Conservation (phyloP, 2,113 vertebrate species). For the Perca flavescens region DNA sequence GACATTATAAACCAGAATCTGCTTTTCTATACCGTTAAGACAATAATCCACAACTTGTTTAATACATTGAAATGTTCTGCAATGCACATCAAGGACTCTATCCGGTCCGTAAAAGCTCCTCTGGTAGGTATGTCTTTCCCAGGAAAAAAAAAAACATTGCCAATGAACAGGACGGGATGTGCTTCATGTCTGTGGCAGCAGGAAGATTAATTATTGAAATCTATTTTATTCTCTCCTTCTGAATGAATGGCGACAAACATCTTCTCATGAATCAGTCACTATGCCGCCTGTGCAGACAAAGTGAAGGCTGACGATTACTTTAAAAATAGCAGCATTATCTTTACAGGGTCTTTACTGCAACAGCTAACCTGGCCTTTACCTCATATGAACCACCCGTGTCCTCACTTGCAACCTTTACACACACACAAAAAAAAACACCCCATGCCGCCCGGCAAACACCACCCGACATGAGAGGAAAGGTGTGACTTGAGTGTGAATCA, state of each 20-base stretch:
- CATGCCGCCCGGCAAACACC: background rate
- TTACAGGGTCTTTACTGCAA: background rate
- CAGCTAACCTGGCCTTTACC: too few relatives aligned
- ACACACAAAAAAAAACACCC: background rate
- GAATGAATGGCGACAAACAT: background rate
- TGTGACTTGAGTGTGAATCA: background rate
- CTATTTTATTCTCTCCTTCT: background rate
- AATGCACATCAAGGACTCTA: background rate
- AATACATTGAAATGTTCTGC: background rate
- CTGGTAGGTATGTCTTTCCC: background rate
- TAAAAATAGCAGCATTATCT: background rate
- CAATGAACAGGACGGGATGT: background rate
- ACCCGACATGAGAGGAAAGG: background rate
- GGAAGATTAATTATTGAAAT: slow-evolving; percentile 24
- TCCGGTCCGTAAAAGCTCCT: background rate
- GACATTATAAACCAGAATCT: slow-evolving; percentile 17
- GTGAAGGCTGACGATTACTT: background rate
- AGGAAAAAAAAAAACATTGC: background rate
- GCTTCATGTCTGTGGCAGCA: slow-evolving; percentile 29
- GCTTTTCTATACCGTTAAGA: slow-evolving; percentile 5
- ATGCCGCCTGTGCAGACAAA: too few relatives aligned
- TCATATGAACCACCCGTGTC: background rate
- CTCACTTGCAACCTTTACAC: background rate
- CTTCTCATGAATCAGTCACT: background rate
- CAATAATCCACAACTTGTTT: slow-evolving; percentile 27